Percentiles rank a stretch among this genome's conserved stretches.
These are phyloP conservation scores for Australoheros facetus DNA, from an alignment of 2,797 vertebrate species.

Conservation along the genomic window DNA sequence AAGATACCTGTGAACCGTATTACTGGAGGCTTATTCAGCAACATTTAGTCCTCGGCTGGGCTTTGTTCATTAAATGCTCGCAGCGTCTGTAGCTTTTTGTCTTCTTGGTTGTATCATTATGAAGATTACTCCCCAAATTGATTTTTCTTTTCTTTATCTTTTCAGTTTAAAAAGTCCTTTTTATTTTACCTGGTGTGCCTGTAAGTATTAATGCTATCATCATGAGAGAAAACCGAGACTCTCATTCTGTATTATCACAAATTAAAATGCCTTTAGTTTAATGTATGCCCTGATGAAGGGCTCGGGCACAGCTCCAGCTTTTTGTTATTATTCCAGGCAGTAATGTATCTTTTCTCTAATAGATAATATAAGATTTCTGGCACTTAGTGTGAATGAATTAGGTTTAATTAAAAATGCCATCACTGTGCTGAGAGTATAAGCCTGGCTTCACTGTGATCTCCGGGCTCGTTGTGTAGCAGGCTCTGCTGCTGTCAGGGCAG, in stretches of 20 bases:
- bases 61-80: constrained; percentile 6
- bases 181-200: constrained; percentile 25
- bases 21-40: constrained; percentile 20
- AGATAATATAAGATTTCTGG: constrained; percentile 46
- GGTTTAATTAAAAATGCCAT: constrained; percentile 35
- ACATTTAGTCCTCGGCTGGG: not conserved
- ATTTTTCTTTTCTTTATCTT: constrained; percentile 45
- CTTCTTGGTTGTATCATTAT: constrained; percentile 53
- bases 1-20: constrained; percentile 26
- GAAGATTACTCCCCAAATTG: constrained; percentile 55
- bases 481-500: not conserved
- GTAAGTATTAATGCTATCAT: constrained; percentile 30
- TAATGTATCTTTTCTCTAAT: constrained; percentile 30
- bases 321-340: constrained; percentile 39
- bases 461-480: not conserved
- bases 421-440: not conserved
- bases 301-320: constrained; percentile 20
- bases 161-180: constrained; percentile 13
- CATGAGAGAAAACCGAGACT: not conserved
- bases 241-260: constrained; percentile 43
- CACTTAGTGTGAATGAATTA: constrained; percentile 44
- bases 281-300: constrained; percentile 48
- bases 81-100: not conserved
- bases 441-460: not conserved
- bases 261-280: constrained; percentile 61